A percentile compares a stretch with the other conserved stretches of the same genome.
Evolutionary conservation across 1,140 invertebrate genomes (phyloP).

Genomic region (Dendrolimus punctatus): DNA sequence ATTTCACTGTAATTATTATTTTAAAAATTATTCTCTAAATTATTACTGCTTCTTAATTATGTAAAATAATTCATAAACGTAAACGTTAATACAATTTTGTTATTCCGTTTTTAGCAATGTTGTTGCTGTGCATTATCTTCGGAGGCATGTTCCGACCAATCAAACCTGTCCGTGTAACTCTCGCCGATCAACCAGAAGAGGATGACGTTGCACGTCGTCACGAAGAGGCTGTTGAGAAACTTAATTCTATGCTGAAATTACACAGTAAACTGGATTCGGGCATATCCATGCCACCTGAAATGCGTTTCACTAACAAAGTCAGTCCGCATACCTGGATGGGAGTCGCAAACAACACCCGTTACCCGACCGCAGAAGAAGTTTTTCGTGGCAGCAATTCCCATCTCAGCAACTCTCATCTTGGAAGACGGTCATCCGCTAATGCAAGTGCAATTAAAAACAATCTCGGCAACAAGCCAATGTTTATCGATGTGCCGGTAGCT

Average conservation of each 20-base stretch:
- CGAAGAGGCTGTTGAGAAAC: constrained; percentile 59
- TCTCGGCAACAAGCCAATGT: constrained; percentile 56
- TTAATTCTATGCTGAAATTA: constrained; percentile 59
- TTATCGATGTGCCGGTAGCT: constrained; percentile 61
- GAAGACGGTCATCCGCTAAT: constrained; percentile 60
- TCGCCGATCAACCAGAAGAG: constrained; percentile 56
- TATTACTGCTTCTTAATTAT: no score
- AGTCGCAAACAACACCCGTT: constrained; percentile 81
- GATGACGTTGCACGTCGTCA: constrained; percentile 54
- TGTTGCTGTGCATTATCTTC: constrained; percentile 84
- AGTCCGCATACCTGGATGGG: constrained; percentile 77
- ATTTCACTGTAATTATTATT: background rate
- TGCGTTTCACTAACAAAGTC: constrained; percentile 57
- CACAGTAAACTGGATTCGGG: constrained; percentile 62
- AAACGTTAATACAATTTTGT: constrained; percentile 1
- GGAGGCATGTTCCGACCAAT: constrained; percentile 87
- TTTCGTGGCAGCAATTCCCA: constrained; percentile 76
- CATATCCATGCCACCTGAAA: constrained; percentile 59
- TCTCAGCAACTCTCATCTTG: constrained; percentile 72
- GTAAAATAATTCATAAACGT: no score
- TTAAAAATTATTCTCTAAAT: no score
- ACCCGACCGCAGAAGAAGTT: constrained; percentile 83
- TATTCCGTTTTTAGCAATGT: constrained; percentile 72
- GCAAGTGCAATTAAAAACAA: constrained; percentile 63
- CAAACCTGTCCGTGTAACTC: constrained; percentile 77